Conservation (phyloP, 2,888 invertebrate species). For the Rhingia campestris region DNA sequence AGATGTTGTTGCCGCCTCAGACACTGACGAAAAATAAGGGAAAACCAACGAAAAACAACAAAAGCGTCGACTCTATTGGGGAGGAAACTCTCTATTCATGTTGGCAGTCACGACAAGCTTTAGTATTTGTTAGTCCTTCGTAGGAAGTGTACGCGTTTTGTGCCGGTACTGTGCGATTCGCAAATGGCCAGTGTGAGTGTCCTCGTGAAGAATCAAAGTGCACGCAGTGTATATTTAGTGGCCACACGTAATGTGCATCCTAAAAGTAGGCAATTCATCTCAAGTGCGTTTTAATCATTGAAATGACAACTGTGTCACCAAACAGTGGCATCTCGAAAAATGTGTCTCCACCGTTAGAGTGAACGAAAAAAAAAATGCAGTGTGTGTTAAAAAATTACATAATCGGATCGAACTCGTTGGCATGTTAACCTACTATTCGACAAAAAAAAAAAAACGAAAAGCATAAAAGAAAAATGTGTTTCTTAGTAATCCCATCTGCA, state of each 20-base stretch:
- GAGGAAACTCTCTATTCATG: conserved; percentile 23
- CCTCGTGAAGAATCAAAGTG: conserved; percentile 21
- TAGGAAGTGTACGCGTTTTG: conserved; percentile 18
- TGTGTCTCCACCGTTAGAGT: background rate
- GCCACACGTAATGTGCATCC: conserved; percentile 5
- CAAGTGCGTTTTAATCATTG: background rate
- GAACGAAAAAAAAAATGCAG: conserved; percentile 8
- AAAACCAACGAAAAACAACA: conserved; percentile 1
- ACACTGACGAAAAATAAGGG: conserved; percentile 5
- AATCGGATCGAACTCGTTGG: conserved; percentile 62
- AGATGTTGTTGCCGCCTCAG: conserved; percentile 44
- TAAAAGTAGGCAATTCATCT: conserved; percentile 37
- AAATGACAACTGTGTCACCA: background rate
- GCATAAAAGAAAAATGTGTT: conserved; percentile 10
- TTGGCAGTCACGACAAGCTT: conserved; percentile 27
- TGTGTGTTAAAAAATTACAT: conserved; percentile 47
- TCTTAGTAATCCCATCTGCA: conserved; percentile 36
- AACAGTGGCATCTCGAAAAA: conserved; percentile 32
- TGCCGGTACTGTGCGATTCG: conserved; percentile 21
- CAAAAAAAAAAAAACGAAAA: conserved; percentile 24
- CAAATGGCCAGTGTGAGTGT: conserved; percentile 2
- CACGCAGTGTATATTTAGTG: background rate
- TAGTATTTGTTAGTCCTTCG: conserved; percentile 50
- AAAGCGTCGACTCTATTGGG: conserved; percentile 27
- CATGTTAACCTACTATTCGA: conserved; percentile 66